A percentile compares a stretch with the other conserved stretches of the same genome.
Evolutionary conservation across 2,888 invertebrate genomes (phyloP).

Genomic region (Neoitamus cyanurus): DNA sequence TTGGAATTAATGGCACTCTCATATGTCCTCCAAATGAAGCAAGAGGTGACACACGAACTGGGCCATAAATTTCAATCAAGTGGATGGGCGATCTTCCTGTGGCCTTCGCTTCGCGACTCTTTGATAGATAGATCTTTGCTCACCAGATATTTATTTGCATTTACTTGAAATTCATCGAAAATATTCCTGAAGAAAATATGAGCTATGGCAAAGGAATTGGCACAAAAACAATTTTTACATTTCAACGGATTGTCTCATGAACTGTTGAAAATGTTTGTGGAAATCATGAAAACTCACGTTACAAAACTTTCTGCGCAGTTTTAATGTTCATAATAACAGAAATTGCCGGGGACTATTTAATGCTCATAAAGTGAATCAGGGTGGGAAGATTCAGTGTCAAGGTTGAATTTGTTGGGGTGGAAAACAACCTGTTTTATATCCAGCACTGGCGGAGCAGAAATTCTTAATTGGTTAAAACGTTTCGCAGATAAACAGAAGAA

Average conservation of each 20-base stretch:
- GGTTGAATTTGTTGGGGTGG: background rate
- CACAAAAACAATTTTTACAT: background rate
- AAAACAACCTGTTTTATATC: background rate
- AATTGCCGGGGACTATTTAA: background rate
- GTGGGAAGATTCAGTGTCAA: background rate
- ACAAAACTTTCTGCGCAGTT: background rate
- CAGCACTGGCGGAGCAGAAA: background rate
- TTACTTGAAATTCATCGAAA: background rate
- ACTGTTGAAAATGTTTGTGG: background rate
- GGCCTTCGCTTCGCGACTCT: background rate
- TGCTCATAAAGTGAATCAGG: background rate
- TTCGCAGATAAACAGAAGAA: background rate
- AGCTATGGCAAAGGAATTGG: background rate
- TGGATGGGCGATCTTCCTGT: background rate
- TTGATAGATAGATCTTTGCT: background rate
- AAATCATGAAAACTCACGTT: background rate
- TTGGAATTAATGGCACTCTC: background rate
- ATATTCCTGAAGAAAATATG: background rate
- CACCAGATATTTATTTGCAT: background rate
- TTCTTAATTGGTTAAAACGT: background rate
- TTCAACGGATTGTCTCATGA: background rate
- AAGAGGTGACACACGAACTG: constrained; percentile 1
- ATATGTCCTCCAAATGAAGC: background rate
- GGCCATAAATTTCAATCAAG: background rate
- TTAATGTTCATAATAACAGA: background rate